phyloP scores from a whole-genome alignment of 2,888 invertebrate species.

The Cremastobaeus sp. region DNA sequence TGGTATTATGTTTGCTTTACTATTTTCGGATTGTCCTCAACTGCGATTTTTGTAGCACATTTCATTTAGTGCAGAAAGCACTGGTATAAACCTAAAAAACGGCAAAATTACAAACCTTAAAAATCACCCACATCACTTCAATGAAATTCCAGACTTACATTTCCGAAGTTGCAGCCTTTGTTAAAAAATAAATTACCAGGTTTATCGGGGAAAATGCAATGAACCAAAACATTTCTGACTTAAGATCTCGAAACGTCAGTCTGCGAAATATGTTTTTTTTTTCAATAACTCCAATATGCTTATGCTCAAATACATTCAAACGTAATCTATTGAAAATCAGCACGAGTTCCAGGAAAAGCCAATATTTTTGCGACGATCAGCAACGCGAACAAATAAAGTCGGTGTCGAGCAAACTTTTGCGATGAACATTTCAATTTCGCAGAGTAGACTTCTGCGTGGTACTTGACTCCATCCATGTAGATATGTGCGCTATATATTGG shows the following conservation, averaged over 20 bases:
- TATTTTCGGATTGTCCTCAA: too few relatives aligned
- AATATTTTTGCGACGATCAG: conserved; percentile 45
- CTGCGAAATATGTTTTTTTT: conserved; percentile 4
- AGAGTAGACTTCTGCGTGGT: conserved; percentile 36
- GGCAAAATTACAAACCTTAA: too few relatives aligned
- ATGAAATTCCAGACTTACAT: too few relatives aligned
- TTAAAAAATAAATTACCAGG: neutral
- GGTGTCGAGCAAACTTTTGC: conserved; percentile 57
- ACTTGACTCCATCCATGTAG: conserved; percentile 59
- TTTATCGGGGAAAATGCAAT: neutral
- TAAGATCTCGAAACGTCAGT: conserved; percentile 9
- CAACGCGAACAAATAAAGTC: conserved; percentile 39
- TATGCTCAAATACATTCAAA: conserved; percentile 16
- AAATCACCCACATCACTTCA: too few relatives aligned
- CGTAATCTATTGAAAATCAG: conserved; percentile 45
- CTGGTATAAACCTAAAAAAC: too few relatives aligned
- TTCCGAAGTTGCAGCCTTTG: too few relatives aligned
- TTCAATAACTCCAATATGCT: conserved; percentile 37
- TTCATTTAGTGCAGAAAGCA: too few relatives aligned
- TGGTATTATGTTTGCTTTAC: too few relatives aligned
- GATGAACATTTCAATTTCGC: conserved; percentile 57
- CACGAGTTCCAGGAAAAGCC: conserved; percentile 15
- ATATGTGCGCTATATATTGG: conserved; percentile 35
- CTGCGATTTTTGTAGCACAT: too few relatives aligned
- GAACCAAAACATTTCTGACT: neutral